Evolutionary conservation across 2,888 invertebrate species (phyloP), one percentile per base, ranked within the genome.

Genomic region (Napeogenes sylphis): DNA sequence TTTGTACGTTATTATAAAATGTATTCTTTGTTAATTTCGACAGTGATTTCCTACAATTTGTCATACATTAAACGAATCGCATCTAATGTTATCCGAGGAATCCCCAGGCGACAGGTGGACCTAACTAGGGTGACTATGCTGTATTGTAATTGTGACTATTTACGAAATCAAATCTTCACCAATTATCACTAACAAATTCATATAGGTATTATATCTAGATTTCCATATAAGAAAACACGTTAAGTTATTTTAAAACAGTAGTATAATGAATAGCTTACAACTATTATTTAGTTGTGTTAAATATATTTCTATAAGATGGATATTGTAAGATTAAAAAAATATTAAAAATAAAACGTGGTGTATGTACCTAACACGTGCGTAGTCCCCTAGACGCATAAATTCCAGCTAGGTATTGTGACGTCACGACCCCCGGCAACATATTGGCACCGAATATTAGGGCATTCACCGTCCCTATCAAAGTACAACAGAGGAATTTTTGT

Each of bases 351-450:
- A 51, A 51, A 30, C 8, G 30, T 51, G 51, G 51, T 51, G 8
- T 8, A 51, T 51, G 3, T 51, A 51, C 12, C n/a, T 63, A 72
- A 79, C 85, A 86, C 85, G 85, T 85, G 84, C 78, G 73, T 63
- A 77, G 71, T 79, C 81, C 83, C 75, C 73, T 77, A 80, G 79
- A 81, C 83, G 83, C 82, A 84, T 84, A 85, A 85, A 85, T 85
- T 83, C 74, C 72, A 64, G 61, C 68, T 73, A 73, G 75, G 78
- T 76, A 83, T 83, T 83, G 81, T 80, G 80, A 78, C 79, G 77
- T 76, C 76, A 76, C 71, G 61, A 73, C 69, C 75, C 73, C 71
- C 72, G 67, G 75, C 77, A 75, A 79, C 79, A 83, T 79, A 81
- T 82, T 82, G 80, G 70, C 67, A 70, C 72, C 63, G 75, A 77